Evolutionary conservation across 2,888 invertebrate species (phyloP), one percentile per base, ranked within the genome.

Genomic region (Leucania comma): DNA sequence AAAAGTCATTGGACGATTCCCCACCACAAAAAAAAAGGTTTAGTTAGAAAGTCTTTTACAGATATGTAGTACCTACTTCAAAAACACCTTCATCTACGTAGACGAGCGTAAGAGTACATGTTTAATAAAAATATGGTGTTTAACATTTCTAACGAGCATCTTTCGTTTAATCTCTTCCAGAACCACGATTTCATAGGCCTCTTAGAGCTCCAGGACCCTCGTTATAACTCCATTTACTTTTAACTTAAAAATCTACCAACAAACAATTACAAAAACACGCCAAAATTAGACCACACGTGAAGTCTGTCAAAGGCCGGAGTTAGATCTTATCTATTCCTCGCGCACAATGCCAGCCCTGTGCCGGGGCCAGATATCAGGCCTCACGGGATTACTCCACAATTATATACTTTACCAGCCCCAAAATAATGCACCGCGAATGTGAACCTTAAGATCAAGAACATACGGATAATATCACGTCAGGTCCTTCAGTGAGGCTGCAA

Each of bases 281-380:
- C 84, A 86, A 88, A 86, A 86, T 83, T 85, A 90, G 93, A 92
- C 94, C 93, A 93, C 94, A 93, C 93, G 89, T 90, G 92, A 90
- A 86, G 82, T 75, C 84, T 89, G 89, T 87, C 90, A 89, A 88
- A 88, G 84, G 84, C 86, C 88, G 85, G 67, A 85, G 80, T 84
- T 87, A 85, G 93, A 93, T 93, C 83, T 87, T 93, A 93, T 93
- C 94, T 92, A 91, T 90, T 86, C 78, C 80, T 78, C 56, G 72
- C 57, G 84, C 87, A 92, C 91, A 92, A 91, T 89, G 84, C 88
- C 85, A 85, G 81, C 87, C 85, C 87, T 87, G 84, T 89, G 75
- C 83, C 80, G 79, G 77, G 73, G 80, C 80, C 81, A 81, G 85
- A 85, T 88, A 86, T 89, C 90, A 86, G 89, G 88, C 88, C 88